Percentiles rank a stretch among this genome's conserved stretches.
phyloP scores from a whole-genome alignment of 2,113 vertebrate species.

The Brachyistius frenatus region DNA sequence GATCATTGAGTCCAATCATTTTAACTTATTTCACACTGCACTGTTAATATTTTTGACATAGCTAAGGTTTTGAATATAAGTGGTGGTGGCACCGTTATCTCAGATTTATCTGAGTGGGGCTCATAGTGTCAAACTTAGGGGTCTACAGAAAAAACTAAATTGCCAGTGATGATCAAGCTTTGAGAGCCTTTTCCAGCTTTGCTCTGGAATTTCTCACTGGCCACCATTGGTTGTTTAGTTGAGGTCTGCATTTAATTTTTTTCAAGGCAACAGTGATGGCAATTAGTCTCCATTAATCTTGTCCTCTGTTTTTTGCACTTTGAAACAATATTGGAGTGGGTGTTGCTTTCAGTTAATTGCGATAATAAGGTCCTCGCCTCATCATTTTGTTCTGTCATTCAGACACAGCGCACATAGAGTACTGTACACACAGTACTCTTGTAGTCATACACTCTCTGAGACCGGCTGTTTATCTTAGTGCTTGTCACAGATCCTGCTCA shows the following conservation, averaged over 20 bases:
- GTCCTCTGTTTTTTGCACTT: conserved; percentile 53
- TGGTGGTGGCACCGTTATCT: neutral
- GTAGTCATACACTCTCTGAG: conserved; percentile 1
- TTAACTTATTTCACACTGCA: neutral
- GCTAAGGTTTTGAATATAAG: neutral
- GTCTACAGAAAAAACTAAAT: neutral
- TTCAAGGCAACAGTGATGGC: conserved; percentile 32
- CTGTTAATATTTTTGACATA: no score
- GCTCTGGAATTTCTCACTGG: neutral
- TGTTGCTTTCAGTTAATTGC: conserved; percentile 66
- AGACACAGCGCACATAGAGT: conserved; percentile 12
- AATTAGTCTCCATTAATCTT: conserved; percentile 61
- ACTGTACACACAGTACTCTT: conserved; percentile 24
- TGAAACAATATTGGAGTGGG: conserved; percentile 47
- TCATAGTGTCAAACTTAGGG: neutral
- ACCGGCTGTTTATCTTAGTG: conserved; percentile 33
- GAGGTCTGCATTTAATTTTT: conserved; percentile 44
- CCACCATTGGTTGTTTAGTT: conserved; percentile 23
- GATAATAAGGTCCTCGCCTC: conserved; percentile 61
- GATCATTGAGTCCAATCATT: neutral
- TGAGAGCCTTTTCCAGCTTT: conserved; percentile 19
- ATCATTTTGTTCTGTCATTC: conserved; percentile 59
- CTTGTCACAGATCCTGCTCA: conserved; percentile 49
- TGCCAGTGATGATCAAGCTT: conserved; percentile 20
- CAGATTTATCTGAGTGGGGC: neutral